phyloP scores from a whole-genome alignment of 2,113 vertebrate species.

The Rhinoptilus africanus region DNA sequence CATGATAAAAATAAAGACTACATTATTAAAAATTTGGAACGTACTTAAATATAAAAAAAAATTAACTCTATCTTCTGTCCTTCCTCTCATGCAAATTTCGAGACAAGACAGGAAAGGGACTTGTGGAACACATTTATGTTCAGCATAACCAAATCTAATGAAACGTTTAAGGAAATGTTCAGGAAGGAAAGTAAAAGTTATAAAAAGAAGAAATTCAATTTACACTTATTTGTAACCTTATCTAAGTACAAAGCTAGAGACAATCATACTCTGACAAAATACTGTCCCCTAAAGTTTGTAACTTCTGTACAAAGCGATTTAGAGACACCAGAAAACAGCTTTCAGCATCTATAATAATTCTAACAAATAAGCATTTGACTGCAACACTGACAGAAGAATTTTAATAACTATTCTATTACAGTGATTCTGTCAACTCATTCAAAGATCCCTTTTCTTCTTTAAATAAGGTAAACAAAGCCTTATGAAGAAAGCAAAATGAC shows the following conservation, averaged over 20 bases:
- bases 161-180: not conserved
- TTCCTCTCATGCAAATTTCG: not conserved
- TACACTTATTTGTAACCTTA: not conserved
- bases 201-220: not conserved
- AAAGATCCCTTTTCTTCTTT: not conserved
- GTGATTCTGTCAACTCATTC: not conserved
- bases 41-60: not conserved
- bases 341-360: not conserved
- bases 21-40: not conserved
- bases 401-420: not conserved
- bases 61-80: not conserved
- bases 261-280: not conserved
- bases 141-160: not conserved
- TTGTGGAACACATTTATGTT: not conserved
- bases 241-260: not conserved
- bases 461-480: not conserved
- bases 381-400: not conserved
- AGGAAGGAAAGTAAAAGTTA: not conserved
- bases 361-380: not conserved
- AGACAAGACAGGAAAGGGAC: not conserved
- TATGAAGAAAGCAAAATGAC: not conserved
- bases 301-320: not conserved
- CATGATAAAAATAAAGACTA: not conserved
- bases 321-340: not conserved
- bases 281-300: not conserved